phyloP scores from a whole-genome alignment of 2,113 vertebrate genomes.

The Cygnus atratus region DNA sequence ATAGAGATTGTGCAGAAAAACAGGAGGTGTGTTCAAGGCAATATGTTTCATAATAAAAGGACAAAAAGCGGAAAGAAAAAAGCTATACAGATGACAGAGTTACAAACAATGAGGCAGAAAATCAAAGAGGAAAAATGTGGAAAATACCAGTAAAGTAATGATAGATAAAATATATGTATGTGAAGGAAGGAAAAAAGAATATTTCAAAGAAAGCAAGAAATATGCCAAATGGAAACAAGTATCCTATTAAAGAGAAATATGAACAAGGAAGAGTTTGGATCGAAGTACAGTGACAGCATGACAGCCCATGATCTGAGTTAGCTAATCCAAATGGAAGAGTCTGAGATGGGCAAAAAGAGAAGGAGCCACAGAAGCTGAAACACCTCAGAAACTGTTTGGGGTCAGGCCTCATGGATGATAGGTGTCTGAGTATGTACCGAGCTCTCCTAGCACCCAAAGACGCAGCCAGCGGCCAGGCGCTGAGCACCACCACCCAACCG shows the following conservation, averaged over 20 bases:
- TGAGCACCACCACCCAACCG: neutral
- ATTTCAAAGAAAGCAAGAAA: neutral
- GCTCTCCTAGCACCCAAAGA: neutral
- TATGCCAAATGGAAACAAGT: neutral
- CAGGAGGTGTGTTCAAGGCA: neutral
- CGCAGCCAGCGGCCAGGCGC: neutral
- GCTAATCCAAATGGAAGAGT: neutral
- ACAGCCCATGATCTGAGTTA: neutral
- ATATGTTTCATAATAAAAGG: neutral
- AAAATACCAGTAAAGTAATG: neutral
- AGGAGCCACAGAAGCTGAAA: neutral
- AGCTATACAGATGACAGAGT: neutral
- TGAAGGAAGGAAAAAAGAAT: neutral
- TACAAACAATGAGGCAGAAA: constrained; percentile 5
- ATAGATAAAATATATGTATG: neutral
- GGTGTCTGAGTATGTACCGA: neutral
- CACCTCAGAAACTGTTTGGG: neutral
- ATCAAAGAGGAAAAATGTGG: neutral
- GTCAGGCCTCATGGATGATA: rapidly evolving
- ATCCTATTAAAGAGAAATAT: neutral
- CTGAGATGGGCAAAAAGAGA: neutral
- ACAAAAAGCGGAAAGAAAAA: constrained; percentile 8
- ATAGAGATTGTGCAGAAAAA: neutral
- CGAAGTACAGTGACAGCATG: neutral
- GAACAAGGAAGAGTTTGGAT: neutral